These are phyloP conservation scores for Tetrapedia diversipes DNA, from an alignment of 2,888 invertebrate genomes.

Conservation along the genomic window DNA sequence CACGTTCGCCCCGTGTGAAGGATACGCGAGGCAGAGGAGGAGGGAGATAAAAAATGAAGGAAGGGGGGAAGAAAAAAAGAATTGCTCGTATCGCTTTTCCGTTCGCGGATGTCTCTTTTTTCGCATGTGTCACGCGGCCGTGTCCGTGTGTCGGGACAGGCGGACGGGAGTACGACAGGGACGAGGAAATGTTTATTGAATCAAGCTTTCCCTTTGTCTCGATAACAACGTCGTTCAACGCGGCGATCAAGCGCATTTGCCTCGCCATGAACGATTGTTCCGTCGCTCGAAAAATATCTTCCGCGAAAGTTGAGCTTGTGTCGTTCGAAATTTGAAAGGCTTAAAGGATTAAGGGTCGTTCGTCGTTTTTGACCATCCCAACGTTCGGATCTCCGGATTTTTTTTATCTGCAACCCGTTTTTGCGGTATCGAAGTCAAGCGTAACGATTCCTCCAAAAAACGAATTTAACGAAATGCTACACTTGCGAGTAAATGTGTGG, in stretches of 20 bases:
- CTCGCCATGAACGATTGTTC: conserved; percentile 11
- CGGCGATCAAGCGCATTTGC: conserved; percentile 23
- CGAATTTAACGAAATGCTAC: too few relatives aligned
- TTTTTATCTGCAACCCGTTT: too few relatives aligned
- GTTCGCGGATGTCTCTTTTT: conserved; percentile 8
- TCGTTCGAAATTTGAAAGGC: neutral
- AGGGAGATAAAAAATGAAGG: neutral
- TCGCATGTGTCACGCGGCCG: conserved; percentile 1
- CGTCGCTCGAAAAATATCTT: neutral
- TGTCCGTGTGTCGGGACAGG: neutral
- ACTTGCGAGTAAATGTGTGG: too few relatives aligned
- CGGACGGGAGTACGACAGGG: neutral
- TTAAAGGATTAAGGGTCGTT: too few relatives aligned
- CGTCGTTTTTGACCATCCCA: too few relatives aligned
- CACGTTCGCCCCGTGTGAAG: conserved; percentile 1
- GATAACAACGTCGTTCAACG: conserved; percentile 17
- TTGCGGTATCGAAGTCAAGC: too few relatives aligned
- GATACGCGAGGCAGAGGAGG: neutral
- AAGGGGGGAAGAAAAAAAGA: neutral
- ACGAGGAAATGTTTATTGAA: conserved; percentile 34
- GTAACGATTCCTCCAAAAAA: too few relatives aligned
- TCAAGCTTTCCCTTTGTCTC: conserved; percentile 31
- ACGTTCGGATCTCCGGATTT: too few relatives aligned
- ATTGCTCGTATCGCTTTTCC: neutral
- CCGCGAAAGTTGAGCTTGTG: conserved; percentile 6